These are phyloP conservation scores for Tachystola acroxantha DNA, from an alignment of 2,888 invertebrate genomes.

Conservation along the genomic window DNA sequence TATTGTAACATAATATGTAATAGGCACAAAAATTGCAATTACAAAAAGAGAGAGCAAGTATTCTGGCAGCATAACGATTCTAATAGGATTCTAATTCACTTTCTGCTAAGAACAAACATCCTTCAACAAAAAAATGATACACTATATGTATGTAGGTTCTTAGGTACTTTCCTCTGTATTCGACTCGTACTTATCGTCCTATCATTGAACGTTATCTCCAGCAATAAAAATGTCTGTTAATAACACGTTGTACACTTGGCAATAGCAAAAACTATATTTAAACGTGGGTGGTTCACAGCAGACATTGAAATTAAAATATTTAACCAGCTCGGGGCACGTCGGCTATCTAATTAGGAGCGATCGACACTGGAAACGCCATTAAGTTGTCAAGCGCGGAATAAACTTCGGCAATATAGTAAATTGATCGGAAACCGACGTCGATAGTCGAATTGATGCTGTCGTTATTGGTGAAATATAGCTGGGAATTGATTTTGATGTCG, in stretches of 20 bases:
- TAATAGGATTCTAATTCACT: no score
- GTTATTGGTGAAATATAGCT: constrained; percentile 23
- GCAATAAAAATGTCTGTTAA: constrained; percentile 35
- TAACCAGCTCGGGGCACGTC: constrained; percentile 33
- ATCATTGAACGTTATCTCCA: no score
- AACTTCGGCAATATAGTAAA: constrained; percentile 37
- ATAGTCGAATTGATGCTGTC: constrained; percentile 24
- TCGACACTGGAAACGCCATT: constrained; percentile 47
- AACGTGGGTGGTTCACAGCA: constrained; percentile 50
- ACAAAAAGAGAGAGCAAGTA: no score
- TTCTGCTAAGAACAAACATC: no score
- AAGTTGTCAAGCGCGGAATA: constrained; percentile 50
- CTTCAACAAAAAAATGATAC: no score
- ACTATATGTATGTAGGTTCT: no score
- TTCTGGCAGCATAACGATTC: no score
- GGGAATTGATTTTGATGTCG: constrained; percentile 19
- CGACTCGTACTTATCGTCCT: no score
- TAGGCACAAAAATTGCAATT: no score
- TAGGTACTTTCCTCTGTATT: no score
- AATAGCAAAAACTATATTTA: constrained; percentile 38
- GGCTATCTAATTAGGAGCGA: constrained; percentile 42
- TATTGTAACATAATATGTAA: no score
- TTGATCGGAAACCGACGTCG: constrained; percentile 27
- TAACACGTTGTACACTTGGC: constrained; percentile 26
- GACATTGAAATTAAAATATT: constrained; percentile 49